Percentiles rank a stretch among this genome's conserved stretches.
Conservation (phyloP, 2,888 invertebrate genomes). For the Trichacis sp. region DNA sequence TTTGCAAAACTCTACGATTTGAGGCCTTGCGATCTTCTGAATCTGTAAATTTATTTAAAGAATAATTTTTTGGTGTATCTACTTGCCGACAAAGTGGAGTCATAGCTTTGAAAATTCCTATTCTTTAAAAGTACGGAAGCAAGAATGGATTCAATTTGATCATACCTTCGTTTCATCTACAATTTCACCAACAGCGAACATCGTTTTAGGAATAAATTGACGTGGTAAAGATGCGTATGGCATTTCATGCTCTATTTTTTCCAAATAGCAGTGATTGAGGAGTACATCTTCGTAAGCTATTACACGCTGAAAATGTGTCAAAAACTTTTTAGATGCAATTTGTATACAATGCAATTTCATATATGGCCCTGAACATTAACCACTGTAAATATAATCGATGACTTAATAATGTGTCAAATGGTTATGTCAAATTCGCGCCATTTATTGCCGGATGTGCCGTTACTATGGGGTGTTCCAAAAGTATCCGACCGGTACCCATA, state of each 20-base stretch:
- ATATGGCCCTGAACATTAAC: not conserved
- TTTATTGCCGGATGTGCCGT: too few species aligned
- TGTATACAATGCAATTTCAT: not conserved
- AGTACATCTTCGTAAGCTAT: conserved; percentile 68
- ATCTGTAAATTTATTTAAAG: conserved; percentile 55
- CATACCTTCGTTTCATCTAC: conserved; percentile 69
- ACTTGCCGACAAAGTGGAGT: too few species aligned
- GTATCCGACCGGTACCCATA: too few species aligned
- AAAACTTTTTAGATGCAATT: conserved; percentile 31
- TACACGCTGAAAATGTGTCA: conserved; percentile 61
- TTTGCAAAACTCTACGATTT: conserved; percentile 69
- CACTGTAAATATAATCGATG: too few species aligned
- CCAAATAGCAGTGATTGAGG: conserved; percentile 68
- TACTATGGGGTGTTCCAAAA: too few species aligned
- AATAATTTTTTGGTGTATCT: too few species aligned
- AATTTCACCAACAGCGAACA: conserved; percentile 59
- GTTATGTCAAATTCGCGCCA: too few species aligned
- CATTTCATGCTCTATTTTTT: conserved; percentile 57
- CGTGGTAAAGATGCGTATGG: conserved; percentile 13
- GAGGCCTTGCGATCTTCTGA: conserved; percentile 68
- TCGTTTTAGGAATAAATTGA: conserved; percentile 37
- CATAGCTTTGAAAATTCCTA: too few species aligned
- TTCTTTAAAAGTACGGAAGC: too few species aligned
- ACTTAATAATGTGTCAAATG: too few species aligned
- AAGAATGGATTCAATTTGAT: too few species aligned